Evolutionary conservation across 2,888 invertebrate genomes (phyloP).

Genomic region (Oscheius myriophilus): DNA sequence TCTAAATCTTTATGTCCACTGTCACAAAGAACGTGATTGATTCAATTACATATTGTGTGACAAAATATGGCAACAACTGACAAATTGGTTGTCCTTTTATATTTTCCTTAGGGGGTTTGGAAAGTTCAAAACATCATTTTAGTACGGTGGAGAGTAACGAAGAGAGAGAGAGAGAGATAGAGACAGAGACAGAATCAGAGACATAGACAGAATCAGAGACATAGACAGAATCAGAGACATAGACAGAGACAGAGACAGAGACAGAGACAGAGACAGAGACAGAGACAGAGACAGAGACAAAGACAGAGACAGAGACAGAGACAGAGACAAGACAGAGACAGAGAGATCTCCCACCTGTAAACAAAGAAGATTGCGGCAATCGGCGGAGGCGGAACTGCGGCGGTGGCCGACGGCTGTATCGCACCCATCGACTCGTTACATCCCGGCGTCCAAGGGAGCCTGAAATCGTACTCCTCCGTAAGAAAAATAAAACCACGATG

Average conservation of each 20-base stretch:
- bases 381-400: conserved; percentile 11
- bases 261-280: neutral
- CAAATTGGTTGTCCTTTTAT: too few species aligned
- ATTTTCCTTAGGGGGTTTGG: too few species aligned
- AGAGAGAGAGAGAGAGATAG: neutral
- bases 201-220: neutral
- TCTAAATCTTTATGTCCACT: too few species aligned
- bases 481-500: neutral
- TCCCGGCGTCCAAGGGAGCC: conserved; percentile 24
- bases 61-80: too few species aligned
- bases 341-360: conserved; percentile 19
- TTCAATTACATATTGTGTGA: too few species aligned
- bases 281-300: neutral
- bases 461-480: neutral
- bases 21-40: too few species aligned
- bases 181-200: neutral
- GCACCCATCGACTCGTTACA: conserved; percentile 25
- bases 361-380: conserved; percentile 16
- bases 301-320: neutral
- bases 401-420: conserved; percentile 4
- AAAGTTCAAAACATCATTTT: too few species aligned
- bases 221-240: neutral
- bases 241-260: neutral
- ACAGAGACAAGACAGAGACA: neutral
- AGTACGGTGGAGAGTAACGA: too few species aligned